These are phyloP conservation scores for Platalea minor DNA, from an alignment of 2,797 vertebrate species.

Conservation along the genomic window DNA sequence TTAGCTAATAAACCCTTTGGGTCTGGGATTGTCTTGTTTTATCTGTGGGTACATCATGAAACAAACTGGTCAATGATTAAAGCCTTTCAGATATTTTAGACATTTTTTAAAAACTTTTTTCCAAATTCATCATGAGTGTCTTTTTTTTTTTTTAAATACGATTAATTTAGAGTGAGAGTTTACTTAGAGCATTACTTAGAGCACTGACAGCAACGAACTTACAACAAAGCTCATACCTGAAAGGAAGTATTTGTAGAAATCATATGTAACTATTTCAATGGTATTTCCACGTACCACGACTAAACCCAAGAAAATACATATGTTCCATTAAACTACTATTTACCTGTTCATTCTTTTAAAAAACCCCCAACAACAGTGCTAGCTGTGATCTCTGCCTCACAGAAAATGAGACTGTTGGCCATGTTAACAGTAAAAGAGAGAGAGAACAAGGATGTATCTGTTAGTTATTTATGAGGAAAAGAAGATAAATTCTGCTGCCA, in stretches of 20 bases:
- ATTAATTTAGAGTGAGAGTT: background rate
- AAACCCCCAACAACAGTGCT: background rate
- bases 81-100: background rate
- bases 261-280: background rate
- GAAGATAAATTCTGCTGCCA: slow-evolving; percentile 9
- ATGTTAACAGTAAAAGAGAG: background rate
- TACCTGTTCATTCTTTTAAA: background rate
- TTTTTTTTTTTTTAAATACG: background rate
- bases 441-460: slow-evolving; percentile 17
- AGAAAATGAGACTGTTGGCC: background rate
- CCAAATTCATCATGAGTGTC: background rate
- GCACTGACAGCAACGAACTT: background rate
- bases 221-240: background rate
- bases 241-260: background rate
- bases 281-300: background rate
- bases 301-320: background rate
- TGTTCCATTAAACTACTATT: background rate
- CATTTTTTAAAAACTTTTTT: background rate
- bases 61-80: background rate
- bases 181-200: background rate
- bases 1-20: background rate
- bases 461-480: slow-evolving; percentile 56
- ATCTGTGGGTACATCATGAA: background rate
- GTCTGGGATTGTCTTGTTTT: background rate
- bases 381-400: background rate